These are phyloP conservation scores for Cepaea nemoralis DNA, from an alignment of 1,140 invertebrate genomes.

Conservation along the genomic window DNA sequence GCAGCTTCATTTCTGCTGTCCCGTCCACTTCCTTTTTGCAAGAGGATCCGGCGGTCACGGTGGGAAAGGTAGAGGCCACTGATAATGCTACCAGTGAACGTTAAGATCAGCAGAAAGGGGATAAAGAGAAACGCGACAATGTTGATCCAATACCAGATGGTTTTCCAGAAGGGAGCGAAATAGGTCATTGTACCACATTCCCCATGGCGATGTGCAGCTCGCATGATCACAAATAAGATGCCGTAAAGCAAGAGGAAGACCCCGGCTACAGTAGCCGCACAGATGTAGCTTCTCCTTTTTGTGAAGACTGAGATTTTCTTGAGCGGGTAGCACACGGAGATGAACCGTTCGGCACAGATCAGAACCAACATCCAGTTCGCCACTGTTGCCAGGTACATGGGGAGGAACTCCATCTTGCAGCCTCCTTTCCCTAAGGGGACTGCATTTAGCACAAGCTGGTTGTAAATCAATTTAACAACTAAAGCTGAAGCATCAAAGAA, in stretches of 20 bases:
- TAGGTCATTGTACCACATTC: constrained; percentile 37
- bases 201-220: constrained; percentile 26
- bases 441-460: constrained; percentile 46
- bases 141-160: constrained; percentile 58
- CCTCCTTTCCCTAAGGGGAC: constrained; percentile 45
- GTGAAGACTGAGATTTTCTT: constrained; percentile 53
- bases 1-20: constrained; percentile 23
- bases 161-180: constrained; percentile 38
- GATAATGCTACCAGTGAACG: constrained; percentile 59
- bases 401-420: constrained; percentile 42
- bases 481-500: constrained; percentile 52
- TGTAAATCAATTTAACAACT: constrained; percentile 49
- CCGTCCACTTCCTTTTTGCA: neutral
- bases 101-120: constrained; percentile 49
- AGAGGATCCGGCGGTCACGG: constrained; percentile 39
- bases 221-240: constrained; percentile 45
- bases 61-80: constrained; percentile 43
- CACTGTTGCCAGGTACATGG: constrained; percentile 26
- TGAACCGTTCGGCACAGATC: constrained; percentile 58
- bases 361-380: constrained; percentile 61
- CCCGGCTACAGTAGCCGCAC: constrained; percentile 39
- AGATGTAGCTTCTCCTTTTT: constrained; percentile 41
- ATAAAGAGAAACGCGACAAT: constrained; percentile 52
- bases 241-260: constrained; percentile 48
- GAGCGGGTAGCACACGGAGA: constrained; percentile 59